These are phyloP conservation scores for Abrostola triplasia DNA, from an alignment of 2,888 invertebrate species.

Conservation along the genomic window DNA sequence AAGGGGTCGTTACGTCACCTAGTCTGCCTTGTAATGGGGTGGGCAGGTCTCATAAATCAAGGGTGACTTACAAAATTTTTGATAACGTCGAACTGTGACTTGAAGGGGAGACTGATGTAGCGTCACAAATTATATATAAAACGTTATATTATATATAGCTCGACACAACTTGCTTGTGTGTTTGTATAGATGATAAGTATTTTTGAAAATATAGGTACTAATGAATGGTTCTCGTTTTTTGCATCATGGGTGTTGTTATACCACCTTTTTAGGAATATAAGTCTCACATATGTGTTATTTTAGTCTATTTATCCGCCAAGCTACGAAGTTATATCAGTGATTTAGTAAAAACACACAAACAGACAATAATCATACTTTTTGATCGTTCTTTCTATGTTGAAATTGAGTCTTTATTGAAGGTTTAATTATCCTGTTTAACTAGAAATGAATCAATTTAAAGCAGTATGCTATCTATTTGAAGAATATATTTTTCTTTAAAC, in stretches of 20 bases:
- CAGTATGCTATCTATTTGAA: not conserved
- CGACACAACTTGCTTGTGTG: not conserved
- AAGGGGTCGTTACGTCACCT: constrained; percentile 53
- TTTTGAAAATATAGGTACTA: too few relatives aligned
- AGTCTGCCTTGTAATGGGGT: constrained; percentile 34
- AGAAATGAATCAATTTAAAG: not conserved
- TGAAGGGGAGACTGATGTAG: constrained; percentile 39
- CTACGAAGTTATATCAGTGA: too few relatives aligned
- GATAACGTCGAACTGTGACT: constrained; percentile 49
- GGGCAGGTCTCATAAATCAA: constrained; percentile 59
- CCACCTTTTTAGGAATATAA: too few relatives aligned
- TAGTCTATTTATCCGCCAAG: too few relatives aligned
- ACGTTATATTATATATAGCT: not conserved
- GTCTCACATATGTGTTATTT: too few relatives aligned
- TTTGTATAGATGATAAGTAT: not conserved
- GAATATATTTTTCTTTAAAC: not conserved
- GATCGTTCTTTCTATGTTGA: too few relatives aligned
- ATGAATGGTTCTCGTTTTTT: too few relatives aligned
- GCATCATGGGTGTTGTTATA: too few relatives aligned
- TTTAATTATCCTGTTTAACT: too few relatives aligned
- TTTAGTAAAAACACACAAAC: too few relatives aligned
- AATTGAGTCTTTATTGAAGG: too few relatives aligned
- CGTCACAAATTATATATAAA: constrained; percentile 22
- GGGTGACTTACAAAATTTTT: constrained; percentile 56
- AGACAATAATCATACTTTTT: too few relatives aligned